These are phyloP conservation scores for Lamellibrachia columna DNA, from an alignment of 2,888 invertebrate species.

Conservation along the genomic window DNA sequence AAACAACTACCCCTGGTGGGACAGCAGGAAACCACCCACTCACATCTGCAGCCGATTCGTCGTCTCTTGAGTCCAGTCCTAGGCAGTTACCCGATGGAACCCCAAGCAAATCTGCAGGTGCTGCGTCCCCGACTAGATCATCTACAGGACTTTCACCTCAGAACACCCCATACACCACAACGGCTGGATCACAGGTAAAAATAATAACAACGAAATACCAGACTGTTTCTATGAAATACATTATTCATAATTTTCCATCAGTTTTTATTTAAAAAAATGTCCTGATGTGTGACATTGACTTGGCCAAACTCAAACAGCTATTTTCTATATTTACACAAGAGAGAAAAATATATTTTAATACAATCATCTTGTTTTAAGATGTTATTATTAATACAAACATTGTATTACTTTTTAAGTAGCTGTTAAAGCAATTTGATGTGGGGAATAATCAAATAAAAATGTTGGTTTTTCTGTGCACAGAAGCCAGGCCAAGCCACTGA, in stretches of 20 bases:
- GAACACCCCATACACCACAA: background rate
- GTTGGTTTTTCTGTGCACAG: no score
- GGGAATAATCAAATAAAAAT: no score
- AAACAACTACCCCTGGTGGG: constrained; percentile 17
- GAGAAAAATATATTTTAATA: background rate
- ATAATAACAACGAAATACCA: background rate
- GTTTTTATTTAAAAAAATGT: no score
- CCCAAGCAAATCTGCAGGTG: background rate
- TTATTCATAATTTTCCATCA: no score
- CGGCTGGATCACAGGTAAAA: background rate
- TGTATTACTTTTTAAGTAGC: no score
- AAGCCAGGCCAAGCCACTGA: no score
- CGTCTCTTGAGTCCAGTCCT: background rate
- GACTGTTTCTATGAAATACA: background rate
- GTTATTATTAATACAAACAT: background rate
- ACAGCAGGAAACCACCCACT: background rate
- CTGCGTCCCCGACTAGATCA: background rate
- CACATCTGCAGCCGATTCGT: background rate
- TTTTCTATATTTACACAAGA: background rate
- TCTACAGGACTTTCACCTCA: background rate
- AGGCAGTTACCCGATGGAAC: background rate
- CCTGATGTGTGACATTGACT: background rate
- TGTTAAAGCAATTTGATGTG: background rate
- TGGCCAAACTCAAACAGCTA: background rate
- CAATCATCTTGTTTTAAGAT: background rate